A percentile compares a stretch with the other conserved stretches of the same genome.
Evolutionary conservation across 2,113 vertebrate genomes (phyloP).

Genomic region (Motacilla tschutschensis): DNA sequence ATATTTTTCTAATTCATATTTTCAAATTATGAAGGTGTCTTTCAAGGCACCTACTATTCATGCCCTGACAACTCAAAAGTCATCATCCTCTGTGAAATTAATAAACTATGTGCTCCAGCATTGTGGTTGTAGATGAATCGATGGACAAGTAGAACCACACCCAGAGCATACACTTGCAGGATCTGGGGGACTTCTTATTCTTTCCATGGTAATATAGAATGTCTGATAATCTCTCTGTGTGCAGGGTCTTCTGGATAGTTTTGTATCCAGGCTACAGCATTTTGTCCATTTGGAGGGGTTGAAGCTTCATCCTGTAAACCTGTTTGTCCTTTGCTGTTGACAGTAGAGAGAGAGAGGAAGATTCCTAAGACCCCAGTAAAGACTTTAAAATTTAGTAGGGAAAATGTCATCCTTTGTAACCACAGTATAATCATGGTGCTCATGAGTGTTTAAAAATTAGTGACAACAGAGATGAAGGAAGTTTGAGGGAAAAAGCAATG

Average conservation of each 20-base stretch:
- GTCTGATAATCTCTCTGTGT: not conserved
- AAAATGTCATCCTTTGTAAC: not conserved
- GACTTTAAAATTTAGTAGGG: not conserved
- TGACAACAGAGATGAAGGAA: not conserved
- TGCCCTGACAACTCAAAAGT: not conserved
- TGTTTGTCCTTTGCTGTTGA: not conserved
- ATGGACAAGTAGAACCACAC: not conserved
- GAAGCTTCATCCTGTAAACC: not conserved
- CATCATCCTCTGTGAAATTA: not conserved
- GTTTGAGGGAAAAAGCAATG: not conserved
- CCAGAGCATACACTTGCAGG: not conserved
- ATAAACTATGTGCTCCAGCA: not conserved
- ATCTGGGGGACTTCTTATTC: not conserved
- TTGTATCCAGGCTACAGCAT: not conserved
- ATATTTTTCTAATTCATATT: not conserved
- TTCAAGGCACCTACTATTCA: not conserved
- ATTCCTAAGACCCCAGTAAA: not conserved
- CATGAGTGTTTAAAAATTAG: not conserved
- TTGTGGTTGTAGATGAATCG: accelerated
- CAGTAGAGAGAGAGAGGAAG: not conserved
- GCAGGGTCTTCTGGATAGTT: not conserved
- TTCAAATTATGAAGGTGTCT: not conserved
- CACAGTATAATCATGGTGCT: not conserved
- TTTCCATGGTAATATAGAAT: not conserved
- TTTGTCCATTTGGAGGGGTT: not conserved